Base-by-base conservation (phyloP, 2,888 invertebrate species). In the Nebria salina region DNA sequence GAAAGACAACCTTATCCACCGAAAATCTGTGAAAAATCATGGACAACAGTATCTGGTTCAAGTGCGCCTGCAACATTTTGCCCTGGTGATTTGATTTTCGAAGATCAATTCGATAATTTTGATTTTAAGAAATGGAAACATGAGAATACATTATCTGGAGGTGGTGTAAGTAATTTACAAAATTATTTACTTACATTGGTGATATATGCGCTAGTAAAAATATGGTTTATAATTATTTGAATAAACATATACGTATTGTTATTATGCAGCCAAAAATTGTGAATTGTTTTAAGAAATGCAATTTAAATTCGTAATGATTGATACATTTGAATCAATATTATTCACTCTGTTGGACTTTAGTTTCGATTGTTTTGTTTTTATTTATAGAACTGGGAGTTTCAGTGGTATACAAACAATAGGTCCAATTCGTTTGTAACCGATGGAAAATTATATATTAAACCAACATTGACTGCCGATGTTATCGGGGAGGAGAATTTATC, bases 341-440 rank as follows among this genome's bases (percentile, higher is more conserved):
- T 54, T 54, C 7, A 34, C 34, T 1, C 5, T 54, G 54, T 54
- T 54, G 8, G 13, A 11, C 13, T 54, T 54, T 54, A 11, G 54
- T 8, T 54, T 54, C 54, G 4, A 54, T 54, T 54, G 7, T 54
- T 54, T 11, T 54, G 54, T 20, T 20, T 9, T 83, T 66, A 84
- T 83, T 88, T 87, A 54, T 86, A 93, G 93, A 94, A 94, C 87
- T 92, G 93, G 92, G 93, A 94, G 86, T 94, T 94, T 87, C 92
- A 94, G 87, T 92, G 92, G 88, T 94, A 93, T 87, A 90, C 87
- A 84, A 94, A 94, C 89, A 93, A 93, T 86, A 90, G 94, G 41
- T 89, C 91, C 0, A 94, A 94, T 88, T 93, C 93, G 74, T 94
- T 91, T 87, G 88, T 90, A 0, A 88, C 90, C 84, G 88, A 91